These are phyloP conservation scores for Argynnis bischoffii DNA, from an alignment of 2,888 invertebrate species.

Conservation along the genomic window DNA sequence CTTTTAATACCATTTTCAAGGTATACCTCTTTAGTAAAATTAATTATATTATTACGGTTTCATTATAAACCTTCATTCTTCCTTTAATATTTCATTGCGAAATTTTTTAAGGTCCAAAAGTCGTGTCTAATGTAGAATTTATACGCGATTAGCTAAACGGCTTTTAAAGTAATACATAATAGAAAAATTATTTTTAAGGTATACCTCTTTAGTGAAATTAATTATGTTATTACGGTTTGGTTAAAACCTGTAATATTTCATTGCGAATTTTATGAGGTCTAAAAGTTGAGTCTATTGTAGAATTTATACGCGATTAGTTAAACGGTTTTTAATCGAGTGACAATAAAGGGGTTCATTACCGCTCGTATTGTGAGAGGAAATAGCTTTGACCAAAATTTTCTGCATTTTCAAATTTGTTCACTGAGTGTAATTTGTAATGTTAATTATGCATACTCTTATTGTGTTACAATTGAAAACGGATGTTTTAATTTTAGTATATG, in stretches of 20 bases:
- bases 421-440: constrained; percentile 1
- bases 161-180: constrained; percentile 50
- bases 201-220: no score
- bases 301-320: constrained; percentile 53
- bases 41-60: no score
- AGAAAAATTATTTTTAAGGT: no score
- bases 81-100: not conserved
- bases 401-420: constrained; percentile 1
- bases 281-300: not conserved
- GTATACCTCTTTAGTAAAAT: no score
- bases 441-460: not conserved
- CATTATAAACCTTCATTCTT: no score
- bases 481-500: no score
- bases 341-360: constrained; percentile 34
- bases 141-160: constrained; percentile 58
- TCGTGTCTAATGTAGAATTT: not conserved
- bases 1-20: no score
- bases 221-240: no score
- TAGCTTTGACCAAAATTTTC: constrained; percentile 13
- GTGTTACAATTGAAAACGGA: no score
- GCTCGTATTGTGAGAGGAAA: constrained; percentile 10
- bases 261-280: not conserved
- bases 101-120: constrained; percentile 1
- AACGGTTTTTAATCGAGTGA: constrained; percentile 59
- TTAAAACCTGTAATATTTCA: not conserved